Evolutionary conservation across 2,797 vertebrate species (phyloP).

Genomic region (Psittacula derbiana): DNA sequence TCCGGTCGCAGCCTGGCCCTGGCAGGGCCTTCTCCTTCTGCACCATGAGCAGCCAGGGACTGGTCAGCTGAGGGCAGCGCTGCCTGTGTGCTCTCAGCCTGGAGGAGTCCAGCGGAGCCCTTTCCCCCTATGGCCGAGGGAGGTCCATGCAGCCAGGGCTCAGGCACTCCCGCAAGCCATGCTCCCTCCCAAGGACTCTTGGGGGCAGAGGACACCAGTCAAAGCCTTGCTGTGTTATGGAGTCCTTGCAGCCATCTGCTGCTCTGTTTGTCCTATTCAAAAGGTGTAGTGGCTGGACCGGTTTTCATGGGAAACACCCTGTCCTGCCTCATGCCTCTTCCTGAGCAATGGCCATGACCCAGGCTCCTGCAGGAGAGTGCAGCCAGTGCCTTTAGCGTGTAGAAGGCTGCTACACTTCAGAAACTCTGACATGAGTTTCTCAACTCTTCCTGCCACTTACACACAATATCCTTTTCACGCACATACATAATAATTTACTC

Average conservation of each 20-base stretch:
- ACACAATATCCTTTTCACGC: accelerated
- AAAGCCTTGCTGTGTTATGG: background rate
- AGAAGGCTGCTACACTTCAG: background rate
- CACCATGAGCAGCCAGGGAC: background rate
- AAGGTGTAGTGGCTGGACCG: background rate
- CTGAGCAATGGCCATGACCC: background rate
- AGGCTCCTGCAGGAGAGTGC: background rate
- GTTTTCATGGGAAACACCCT: background rate
- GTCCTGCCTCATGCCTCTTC: accelerated
- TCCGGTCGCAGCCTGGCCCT: background rate
- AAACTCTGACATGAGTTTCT: background rate
- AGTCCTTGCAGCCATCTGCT: background rate
- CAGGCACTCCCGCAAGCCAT: accelerated
- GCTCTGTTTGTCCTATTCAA: background rate
- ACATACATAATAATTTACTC: background rate
- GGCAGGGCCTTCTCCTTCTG: background rate
- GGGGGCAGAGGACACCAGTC: background rate
- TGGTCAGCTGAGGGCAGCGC: accelerated
- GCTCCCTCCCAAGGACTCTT: background rate
- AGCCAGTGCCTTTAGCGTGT: too few species aligned
- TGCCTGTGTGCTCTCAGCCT: background rate
- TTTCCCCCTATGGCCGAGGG: background rate
- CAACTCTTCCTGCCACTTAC: background rate
- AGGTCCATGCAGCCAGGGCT: background rate
- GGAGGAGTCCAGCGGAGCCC: background rate